These are phyloP conservation scores for Chaetodon auriga DNA, from an alignment of 2,113 vertebrate genomes.

Conservation along the genomic window DNA sequence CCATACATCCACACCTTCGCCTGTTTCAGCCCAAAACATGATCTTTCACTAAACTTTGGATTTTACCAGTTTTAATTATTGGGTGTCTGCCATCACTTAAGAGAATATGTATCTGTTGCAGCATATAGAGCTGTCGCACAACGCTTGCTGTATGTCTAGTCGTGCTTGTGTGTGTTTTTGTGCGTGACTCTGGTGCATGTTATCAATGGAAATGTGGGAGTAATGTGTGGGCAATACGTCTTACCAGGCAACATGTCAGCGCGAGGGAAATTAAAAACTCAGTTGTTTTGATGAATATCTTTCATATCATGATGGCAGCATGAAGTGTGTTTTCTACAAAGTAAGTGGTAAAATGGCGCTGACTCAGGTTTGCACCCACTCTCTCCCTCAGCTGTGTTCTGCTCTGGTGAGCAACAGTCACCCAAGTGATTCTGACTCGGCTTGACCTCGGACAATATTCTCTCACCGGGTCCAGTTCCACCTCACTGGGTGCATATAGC, in stretches of 20 bases:
- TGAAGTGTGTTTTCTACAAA: constrained; percentile 22
- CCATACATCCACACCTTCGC: too few relatives aligned
- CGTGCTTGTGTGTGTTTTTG: too few relatives aligned
- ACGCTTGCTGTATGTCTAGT: too few relatives aligned
- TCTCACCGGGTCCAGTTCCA: constrained; percentile 84
- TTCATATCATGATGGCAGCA: constrained; percentile 9
- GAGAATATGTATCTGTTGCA: too few relatives aligned
- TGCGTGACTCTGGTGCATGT: too few relatives aligned
- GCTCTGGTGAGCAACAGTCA: constrained; percentile 74
- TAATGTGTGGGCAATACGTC: too few relatives aligned
- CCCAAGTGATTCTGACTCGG: constrained; percentile 81
- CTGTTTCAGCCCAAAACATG: too few relatives aligned
- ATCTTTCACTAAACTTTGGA: too few relatives aligned
- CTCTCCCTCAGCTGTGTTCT: constrained; percentile 68
- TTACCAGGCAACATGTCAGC: neutral
- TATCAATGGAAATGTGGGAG: too few relatives aligned
- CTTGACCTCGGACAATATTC: constrained; percentile 77
- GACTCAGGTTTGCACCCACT: constrained; percentile 67
- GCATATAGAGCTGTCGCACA: too few relatives aligned
- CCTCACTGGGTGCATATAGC: constrained; percentile 79
- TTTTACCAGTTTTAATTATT: too few relatives aligned
- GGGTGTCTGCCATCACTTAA: too few relatives aligned
- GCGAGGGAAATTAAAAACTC: neutral
- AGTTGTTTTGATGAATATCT: constrained; percentile 12
- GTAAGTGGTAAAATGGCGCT: constrained; percentile 57